Percentiles rank a stretch among this genome's conserved stretches.
phyloP scores from a whole-genome alignment of 2,888 invertebrate species.

The Drosophila setosimentum region DNA sequence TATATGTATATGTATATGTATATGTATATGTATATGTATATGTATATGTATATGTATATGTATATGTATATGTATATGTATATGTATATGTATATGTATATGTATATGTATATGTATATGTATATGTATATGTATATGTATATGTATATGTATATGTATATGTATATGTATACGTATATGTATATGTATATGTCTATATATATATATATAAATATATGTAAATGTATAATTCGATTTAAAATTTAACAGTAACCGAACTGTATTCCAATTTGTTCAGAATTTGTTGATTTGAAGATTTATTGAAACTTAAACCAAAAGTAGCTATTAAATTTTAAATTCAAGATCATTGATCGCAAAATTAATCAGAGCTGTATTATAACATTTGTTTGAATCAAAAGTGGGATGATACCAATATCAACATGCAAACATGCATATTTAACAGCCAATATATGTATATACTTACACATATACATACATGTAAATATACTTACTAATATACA shows the following conservation, averaged over 20 bases:
- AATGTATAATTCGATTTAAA: neutral
- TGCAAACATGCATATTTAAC: conserved; percentile 24
- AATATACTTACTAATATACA: conserved; percentile 22
- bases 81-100: neutral
- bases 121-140: neutral
- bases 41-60: neutral
- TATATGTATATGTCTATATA: fast-evolving
- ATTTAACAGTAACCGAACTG: neutral
- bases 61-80: neutral
- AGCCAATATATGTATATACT: conserved; percentile 27
- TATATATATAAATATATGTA: neutral
- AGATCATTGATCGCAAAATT: neutral
- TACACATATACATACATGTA: conserved; percentile 20
- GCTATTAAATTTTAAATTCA: neutral
- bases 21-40: neutral
- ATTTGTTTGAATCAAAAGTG: neutral
- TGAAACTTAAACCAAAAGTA: neutral
- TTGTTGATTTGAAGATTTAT: conserved; percentile 1
- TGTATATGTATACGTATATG: neutral
- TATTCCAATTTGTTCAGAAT: neutral
- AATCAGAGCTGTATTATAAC: neutral
- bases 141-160: neutral
- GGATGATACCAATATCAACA: conserved; percentile 10
- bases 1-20: neutral
- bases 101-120: neutral